Conservation (phyloP, 1,140 invertebrate genomes). For the Cotesia vestalis region DNA sequence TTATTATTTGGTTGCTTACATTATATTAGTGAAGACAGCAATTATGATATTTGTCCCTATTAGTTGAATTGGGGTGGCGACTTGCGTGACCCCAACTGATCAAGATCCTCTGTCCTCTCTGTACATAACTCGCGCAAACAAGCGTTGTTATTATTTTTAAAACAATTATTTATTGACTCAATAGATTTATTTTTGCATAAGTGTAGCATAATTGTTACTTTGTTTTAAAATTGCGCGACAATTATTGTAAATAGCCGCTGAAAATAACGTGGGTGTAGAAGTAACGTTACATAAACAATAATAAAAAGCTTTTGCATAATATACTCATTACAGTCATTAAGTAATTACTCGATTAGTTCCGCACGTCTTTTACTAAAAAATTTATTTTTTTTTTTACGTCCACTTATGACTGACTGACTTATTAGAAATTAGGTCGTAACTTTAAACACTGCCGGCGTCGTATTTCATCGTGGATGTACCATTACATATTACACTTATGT, state of each 20-base stretch:
- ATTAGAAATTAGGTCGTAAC: slow-evolving; percentile 32
- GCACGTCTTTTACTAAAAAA: slow-evolving; percentile 5
- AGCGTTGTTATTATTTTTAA: slow-evolving; percentile 16
- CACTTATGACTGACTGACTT: slow-evolving; percentile 2
- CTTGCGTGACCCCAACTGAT: slow-evolving; percentile 55
- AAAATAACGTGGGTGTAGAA: background rate
- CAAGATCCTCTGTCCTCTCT: slow-evolving; percentile 30
- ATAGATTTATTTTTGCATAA: background rate
- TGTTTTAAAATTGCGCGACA: too few relatives aligned
- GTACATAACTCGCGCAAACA: slow-evolving; percentile 37
- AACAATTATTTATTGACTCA: background rate
- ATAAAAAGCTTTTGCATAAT: slow-evolving; percentile 1
- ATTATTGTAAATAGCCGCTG: slow-evolving; percentile 4
- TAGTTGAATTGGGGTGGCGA: slow-evolving; percentile 59
- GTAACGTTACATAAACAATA: slow-evolving; percentile 8
- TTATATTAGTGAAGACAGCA: slow-evolving; percentile 49
- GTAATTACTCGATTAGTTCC: slow-evolving; percentile 14
- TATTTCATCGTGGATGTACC: slow-evolving; percentile 18
- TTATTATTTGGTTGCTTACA: slow-evolving; percentile 51
- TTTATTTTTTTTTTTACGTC: slow-evolving; percentile 1
- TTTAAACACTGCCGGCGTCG: slow-evolving; percentile 6
- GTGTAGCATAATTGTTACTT: too few relatives aligned
- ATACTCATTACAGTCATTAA: slow-evolving; percentile 8
- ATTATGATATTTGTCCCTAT: slow-evolving; percentile 62
- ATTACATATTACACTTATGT: background rate